Base-by-base conservation (phyloP, 1,140 invertebrate genomes). In the Cydia splendana region DNA sequence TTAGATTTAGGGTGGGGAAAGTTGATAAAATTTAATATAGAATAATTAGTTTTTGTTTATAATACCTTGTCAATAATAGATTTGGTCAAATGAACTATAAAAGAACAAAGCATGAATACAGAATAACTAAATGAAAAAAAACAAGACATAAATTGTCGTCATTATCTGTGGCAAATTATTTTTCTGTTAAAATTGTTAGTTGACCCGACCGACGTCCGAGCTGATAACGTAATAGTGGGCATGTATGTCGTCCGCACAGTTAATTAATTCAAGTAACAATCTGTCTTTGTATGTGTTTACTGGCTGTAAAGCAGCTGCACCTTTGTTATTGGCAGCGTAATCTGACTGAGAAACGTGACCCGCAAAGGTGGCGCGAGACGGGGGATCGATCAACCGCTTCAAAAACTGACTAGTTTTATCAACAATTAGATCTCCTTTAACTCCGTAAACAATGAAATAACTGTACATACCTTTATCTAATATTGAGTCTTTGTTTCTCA, bases 141-240 rank as follows among this genome's bases (percentile, higher is more conserved):
- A 87, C 83, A 88, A 83, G 77, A 77, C 81, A 84, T 85, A 84
- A 85, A 85, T 85, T 85, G 80, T 84, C 75, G 65, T 57, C 24
- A 76, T 87, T 91, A 91, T 91, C 89, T 71, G 79, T 85, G 82
- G 88, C 90, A 90, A 91, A 91, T 91, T 91, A 90, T 91, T 90
- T 91, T 91, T 91, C 88, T 90, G 88, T 91, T 87, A 81, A 78
- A 84, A 82, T 86, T 81, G 80, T 80, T 77, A 76, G 80, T 76
- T 87, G 88, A 90, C 88, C 90, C 78, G 67, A 71, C 30, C 75
- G 65, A 74, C 76, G 51, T 82, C 76, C 75, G 51, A 74, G 75
- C 74, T 65, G 84, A 89, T 88, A 87, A 86, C 75, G 78, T 30
- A 73, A 18, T 38, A 67, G 38, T 69, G 65, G 38, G 24, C 65